A percentile compares a stretch with the other conserved stretches of the same genome.
These are phyloP conservation scores for Nansenia antarctica DNA, from an alignment of 2,113 vertebrate genomes.

Conservation along the genomic window DNA sequence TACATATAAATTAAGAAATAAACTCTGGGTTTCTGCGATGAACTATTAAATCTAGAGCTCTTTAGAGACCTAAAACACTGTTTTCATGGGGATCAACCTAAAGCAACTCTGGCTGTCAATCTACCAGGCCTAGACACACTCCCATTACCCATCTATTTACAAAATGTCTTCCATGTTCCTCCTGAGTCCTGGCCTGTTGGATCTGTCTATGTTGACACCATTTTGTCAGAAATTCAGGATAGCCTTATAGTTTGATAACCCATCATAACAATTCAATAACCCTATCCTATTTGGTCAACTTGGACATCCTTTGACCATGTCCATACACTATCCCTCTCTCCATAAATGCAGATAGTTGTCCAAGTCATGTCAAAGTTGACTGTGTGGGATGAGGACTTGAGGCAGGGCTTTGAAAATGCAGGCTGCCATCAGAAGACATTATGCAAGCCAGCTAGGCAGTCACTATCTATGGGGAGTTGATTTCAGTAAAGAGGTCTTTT, in stretches of 20 bases:
- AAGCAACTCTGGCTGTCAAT: neutral
- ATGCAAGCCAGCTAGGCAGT: slow-evolving; percentile 16
- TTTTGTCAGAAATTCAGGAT: neutral
- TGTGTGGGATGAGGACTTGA: neutral
- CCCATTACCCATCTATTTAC: neutral
- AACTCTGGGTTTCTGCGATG: slow-evolving; percentile 12
- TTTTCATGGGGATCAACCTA: neutral
- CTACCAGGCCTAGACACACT: neutral
- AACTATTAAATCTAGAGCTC: neutral
- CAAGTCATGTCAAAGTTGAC: neutral
- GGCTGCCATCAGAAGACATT: slow-evolving; percentile 3
- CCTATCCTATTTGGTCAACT: neutral
- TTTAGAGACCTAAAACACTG: neutral
- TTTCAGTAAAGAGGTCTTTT: neutral
- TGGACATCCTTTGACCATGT: neutral
- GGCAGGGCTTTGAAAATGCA: no score
- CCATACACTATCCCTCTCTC: neutral
- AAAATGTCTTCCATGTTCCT: neutral
- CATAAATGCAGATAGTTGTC: neutral
- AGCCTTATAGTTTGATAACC: neutral
- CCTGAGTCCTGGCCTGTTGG: no score
- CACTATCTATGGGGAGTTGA: neutral
- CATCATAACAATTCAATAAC: neutral
- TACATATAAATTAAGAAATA: slow-evolving; percentile 1
- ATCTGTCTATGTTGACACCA: neutral